Percentiles rank a stretch among this genome's conserved stretches.
phyloP scores from a whole-genome alignment of 2,888 invertebrate species.

The Aleiodes leptofemur region DNA sequence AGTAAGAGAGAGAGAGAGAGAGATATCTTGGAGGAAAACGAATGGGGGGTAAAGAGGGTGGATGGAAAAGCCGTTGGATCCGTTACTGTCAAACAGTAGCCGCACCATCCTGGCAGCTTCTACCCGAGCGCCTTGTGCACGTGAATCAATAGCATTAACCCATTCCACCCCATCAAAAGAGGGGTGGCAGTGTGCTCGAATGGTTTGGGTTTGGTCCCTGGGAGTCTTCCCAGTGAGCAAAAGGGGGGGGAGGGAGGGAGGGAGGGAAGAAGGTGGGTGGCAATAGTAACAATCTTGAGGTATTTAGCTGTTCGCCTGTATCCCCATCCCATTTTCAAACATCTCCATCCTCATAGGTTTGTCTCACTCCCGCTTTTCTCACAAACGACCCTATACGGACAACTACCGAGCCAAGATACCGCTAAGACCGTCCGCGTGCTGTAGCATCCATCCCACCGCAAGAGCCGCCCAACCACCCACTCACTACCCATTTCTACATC shows the following conservation, averaged over 20 bases:
- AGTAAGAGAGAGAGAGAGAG: slow-evolving; percentile 3
- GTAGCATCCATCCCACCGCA: slow-evolving; percentile 69
- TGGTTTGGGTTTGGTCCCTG: slow-evolving; percentile 52
- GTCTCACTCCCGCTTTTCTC: slow-evolving; percentile 5
- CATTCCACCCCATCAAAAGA: slow-evolving; percentile 73
- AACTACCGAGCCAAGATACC: slow-evolving; percentile 71
- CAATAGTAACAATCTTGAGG: slow-evolving; percentile 76
- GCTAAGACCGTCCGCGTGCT: slow-evolving; percentile 73
- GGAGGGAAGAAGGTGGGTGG: slow-evolving; percentile 56
- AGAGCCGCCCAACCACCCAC: slow-evolving; percentile 56
- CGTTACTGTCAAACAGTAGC: slow-evolving; percentile 74
- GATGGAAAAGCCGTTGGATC: slow-evolving; percentile 61
- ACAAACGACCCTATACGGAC: slow-evolving; percentile 45
- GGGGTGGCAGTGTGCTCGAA: slow-evolving; percentile 57
- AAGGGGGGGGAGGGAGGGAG: slow-evolving; percentile 53
- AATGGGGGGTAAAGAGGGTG: slow-evolving; percentile 36
- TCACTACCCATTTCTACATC: slow-evolving; percentile 49
- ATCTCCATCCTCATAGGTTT: slow-evolving; percentile 1
- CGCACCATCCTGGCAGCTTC: slow-evolving; percentile 52
- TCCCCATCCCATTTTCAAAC: slow-evolving; percentile 42
- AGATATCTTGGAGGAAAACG: neutral
- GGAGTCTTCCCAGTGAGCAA: slow-evolving; percentile 54
- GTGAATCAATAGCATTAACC: slow-evolving; percentile 76
- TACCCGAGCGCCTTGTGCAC: slow-evolving; percentile 66
- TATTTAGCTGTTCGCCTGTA: slow-evolving; percentile 73